These are phyloP conservation scores for Sipunculus nudus DNA, from an alignment of 2,888 invertebrate species.

Conservation along the genomic window DNA sequence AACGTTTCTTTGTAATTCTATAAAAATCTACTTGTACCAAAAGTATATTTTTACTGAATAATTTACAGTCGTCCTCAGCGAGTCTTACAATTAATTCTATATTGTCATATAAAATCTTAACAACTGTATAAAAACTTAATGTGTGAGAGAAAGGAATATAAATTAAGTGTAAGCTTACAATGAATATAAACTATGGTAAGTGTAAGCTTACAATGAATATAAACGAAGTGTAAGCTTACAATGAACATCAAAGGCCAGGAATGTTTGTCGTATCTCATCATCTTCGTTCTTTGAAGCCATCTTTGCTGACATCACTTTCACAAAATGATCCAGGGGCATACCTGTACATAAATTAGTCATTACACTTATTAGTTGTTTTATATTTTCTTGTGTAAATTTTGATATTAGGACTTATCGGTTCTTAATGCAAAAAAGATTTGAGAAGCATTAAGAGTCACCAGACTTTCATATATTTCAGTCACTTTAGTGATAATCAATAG, in stretches of 20 bases:
- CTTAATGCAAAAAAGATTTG: too few relatives aligned
- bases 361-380: too few relatives aligned
- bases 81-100: not conserved
- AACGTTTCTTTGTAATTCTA: too few relatives aligned
- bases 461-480: too few relatives aligned
- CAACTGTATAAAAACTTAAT: not conserved
- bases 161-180: constrained; percentile 2
- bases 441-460: too few relatives aligned
- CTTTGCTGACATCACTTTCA: constrained; percentile 50
- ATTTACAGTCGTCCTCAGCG: too few relatives aligned
- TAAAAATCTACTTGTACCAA: too few relatives aligned
- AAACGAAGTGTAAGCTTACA: constrained; percentile 43
- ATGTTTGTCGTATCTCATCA: constrained; percentile 59
- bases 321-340: constrained; percentile 45
- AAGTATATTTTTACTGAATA: too few relatives aligned
- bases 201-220: constrained; percentile 2
- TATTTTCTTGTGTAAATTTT: too few relatives aligned
- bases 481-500: too few relatives aligned
- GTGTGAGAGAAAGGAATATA: not conserved
- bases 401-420: too few relatives aligned
- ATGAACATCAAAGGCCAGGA: constrained; percentile 60
- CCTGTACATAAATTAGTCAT: constrained; percentile 43
- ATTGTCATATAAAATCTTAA: not conserved
- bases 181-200: not conserved
- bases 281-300: constrained; percentile 50